Base-by-base conservation (phyloP, 2,888 invertebrate species). In the Mycalesis mineus region DNA sequence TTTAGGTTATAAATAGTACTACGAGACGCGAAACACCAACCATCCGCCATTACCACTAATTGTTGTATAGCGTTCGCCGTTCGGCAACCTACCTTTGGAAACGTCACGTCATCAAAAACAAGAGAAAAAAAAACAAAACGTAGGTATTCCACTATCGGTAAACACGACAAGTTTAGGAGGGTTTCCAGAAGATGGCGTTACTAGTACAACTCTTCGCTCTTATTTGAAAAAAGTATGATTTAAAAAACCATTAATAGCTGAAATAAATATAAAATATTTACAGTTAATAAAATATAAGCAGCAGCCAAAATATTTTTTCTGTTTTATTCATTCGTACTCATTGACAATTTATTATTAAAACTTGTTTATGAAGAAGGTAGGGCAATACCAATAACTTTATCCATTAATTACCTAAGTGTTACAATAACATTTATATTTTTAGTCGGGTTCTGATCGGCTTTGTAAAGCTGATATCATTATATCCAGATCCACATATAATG, bases 1-100 rank as follows among this genome's bases (percentile, higher is more conserved):
- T 90, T 89, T 87, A 90, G 90, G 90, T 90, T 90, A 90, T 86
- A 90, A 90, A 90, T 90, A 90, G 90, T 89, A 85, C 86, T 85
- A 82, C 81, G 85, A 80, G 88, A 89, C 87, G 88, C 90, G 87
- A 88, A 86, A 84, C 84, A 84, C 82, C 86, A 84, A 85, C 88
- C 80, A 85, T 88, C 88, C 90, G 90, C 90, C 90, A 90, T 90
- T 90, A 88, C 85, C 83, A 85, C 85, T 86, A 36, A 36, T 36
- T 84, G 84, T 85, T 82, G 73, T 80, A 75, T 74, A 79, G 78
- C 75, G 75, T 79, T 77, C 68, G 72, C 80, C 75, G 75, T 80
- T 77, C 69, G 72, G 80, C 56, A 64, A 64, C 62, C 60, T 78
- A 75, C 77, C 73, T 78, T 77, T 73, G 71, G 72, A 77, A 75